These are phyloP conservation scores for Norana najaformis DNA, from an alignment of 2,888 invertebrate genomes.

Conservation along the genomic window DNA sequence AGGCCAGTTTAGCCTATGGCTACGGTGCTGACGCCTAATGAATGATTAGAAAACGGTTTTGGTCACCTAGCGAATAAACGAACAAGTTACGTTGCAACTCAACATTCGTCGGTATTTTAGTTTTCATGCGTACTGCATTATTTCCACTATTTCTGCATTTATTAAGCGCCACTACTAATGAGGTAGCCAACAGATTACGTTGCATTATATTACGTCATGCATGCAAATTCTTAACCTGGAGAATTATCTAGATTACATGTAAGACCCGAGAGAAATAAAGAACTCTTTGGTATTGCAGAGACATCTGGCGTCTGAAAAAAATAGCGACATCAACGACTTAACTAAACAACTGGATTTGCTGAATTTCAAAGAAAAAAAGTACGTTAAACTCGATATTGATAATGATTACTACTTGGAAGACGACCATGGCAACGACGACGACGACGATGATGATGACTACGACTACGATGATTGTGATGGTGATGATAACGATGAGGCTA, in stretches of 20 bases:
- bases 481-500: too few relatives aligned
- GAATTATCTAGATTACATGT: too few relatives aligned
- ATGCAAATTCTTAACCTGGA: too few relatives aligned
- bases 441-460: too few relatives aligned
- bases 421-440: too few relatives aligned
- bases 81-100: neutral
- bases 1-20: neutral
- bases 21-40: neutral
- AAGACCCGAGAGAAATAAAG: too few relatives aligned
- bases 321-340: neutral
- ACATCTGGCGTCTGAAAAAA: neutral
- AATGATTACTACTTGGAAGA: neutral
- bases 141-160: too few relatives aligned
- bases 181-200: too few relatives aligned
- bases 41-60: neutral
- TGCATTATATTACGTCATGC: too few relatives aligned
- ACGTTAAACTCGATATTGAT: neutral
- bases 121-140: neutral
- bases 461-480: too few relatives aligned
- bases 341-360: conserved; percentile 5
- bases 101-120: too few relatives aligned
- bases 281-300: neutral
- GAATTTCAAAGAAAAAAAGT: neutral
- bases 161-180: neutral
- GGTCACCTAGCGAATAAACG: neutral